Evolutionary conservation across 2,888 invertebrate species (phyloP).

Genomic region (Anthrax anthrax): DNA sequence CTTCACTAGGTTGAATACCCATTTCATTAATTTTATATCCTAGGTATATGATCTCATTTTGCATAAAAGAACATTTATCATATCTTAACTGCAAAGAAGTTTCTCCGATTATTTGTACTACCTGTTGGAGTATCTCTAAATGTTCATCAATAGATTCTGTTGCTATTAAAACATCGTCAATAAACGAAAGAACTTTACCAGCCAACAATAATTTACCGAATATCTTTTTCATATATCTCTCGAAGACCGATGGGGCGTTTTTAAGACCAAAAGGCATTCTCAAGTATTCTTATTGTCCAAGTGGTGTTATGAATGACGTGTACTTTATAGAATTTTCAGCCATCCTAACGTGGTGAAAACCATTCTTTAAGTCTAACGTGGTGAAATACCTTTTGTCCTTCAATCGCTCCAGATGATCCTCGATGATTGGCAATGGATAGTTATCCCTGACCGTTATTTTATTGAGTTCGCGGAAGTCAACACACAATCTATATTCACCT

Average conservation of each 20-base stretch:
- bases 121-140: not conserved
- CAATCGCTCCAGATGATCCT: constrained; percentile 10
- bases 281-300: constrained; percentile 14
- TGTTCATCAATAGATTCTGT: not conserved
- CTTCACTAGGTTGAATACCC: constrained; percentile 6
- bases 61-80: constrained; percentile 1
- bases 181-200: constrained; percentile 10
- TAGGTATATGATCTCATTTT: constrained; percentile 5
- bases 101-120: not conserved
- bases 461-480: no score
- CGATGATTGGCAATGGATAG: constrained; percentile 8
- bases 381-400: constrained; percentile 13
- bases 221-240: constrained; percentile 5
- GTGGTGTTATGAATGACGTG: constrained; percentile 16
- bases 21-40: constrained; percentile 2
- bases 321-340: constrained; percentile 12
- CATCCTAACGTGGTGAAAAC: constrained; percentile 14
- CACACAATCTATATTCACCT: no score
- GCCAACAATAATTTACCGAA: constrained; percentile 5
- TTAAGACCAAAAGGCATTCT: constrained; percentile 12
- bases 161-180: constrained; percentile 10
- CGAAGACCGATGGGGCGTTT: constrained; percentile 12
- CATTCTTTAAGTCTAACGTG: constrained; percentile 13
- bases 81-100: not conserved
- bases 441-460: constrained; percentile 6